These are phyloP conservation scores for Tiphia femorata DNA, from an alignment of 2,888 invertebrate genomes.

Conservation along the genomic window DNA sequence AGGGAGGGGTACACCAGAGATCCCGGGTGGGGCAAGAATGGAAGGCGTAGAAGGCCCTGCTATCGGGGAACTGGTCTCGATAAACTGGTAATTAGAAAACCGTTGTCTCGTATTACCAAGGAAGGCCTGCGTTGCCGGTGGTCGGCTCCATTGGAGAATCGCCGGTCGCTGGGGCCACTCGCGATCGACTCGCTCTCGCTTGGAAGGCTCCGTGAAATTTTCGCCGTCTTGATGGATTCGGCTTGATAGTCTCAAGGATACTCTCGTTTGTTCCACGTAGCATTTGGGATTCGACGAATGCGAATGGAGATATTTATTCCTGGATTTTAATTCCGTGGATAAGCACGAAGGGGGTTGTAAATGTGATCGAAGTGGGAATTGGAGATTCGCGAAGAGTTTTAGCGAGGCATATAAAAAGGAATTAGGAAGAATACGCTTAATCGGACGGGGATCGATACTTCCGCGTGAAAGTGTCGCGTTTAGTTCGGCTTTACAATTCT, in stretches of 20 bases:
- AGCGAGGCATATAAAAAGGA: too few species aligned
- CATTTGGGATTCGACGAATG: too few species aligned
- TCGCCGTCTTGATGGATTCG: too few species aligned
- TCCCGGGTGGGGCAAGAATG: conserved; percentile 15
- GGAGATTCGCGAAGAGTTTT: neutral
- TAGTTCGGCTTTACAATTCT: conserved; percentile 21
- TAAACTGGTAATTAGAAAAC: conserved; percentile 61
- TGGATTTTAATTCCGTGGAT: neutral
- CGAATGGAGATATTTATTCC: too few species aligned
- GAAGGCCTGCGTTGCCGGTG: too few species aligned
- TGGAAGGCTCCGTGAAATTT: too few species aligned
- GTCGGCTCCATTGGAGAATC: too few species aligned
- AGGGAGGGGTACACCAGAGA: neutral
- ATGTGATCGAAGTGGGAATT: neutral
- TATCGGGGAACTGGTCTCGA: conserved; percentile 49
- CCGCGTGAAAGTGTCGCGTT: conserved; percentile 20
- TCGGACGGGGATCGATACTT: conserved; percentile 29
- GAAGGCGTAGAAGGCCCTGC: conserved; percentile 16
- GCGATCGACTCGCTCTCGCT: neutral
- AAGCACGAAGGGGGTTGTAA: neutral
- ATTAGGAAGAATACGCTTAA: neutral
- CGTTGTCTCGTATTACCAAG: conserved; percentile 39
- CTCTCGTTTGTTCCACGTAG: too few species aligned
- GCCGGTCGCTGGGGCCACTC: too few species aligned
- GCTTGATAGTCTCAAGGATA: too few species aligned